A percentile compares a stretch with the other conserved stretches of the same genome.
Conservation (phyloP, 2,888 invertebrate species). For the Drosophila monieri region DNA sequence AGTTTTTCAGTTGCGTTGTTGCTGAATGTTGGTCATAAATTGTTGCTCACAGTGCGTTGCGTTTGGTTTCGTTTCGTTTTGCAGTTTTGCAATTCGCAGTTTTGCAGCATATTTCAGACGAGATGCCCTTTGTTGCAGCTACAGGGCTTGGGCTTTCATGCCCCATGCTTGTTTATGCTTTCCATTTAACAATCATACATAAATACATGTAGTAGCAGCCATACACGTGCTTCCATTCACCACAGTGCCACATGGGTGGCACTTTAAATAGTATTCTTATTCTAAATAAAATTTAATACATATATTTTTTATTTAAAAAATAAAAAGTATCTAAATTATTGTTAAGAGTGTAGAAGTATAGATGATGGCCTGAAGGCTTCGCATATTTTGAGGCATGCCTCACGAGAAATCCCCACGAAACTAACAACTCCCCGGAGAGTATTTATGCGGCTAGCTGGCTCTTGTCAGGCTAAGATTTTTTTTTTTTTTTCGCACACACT, state of each 20-base stretch:
- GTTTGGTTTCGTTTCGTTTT: constrained; percentile 38
- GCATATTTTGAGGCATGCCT: constrained; percentile 61
- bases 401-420: constrained; percentile 51
- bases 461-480: constrained; percentile 28
- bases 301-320: not conserved
- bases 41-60: constrained; percentile 74
- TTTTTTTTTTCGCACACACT: not conserved
- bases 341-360: constrained; percentile 8
- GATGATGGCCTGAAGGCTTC: constrained; percentile 47
- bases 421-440: constrained; percentile 76
- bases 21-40: constrained; percentile 79
- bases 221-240: constrained; percentile 51
- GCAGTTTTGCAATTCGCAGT: constrained; percentile 32
- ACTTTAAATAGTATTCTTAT: not conserved
- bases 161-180: constrained; percentile 64
- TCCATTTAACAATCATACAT: constrained; percentile 72
- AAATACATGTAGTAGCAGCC: constrained; percentile 66
- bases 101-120: constrained; percentile 69
- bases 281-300: not conserved
- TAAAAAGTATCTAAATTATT: not conserved
- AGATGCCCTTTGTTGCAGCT: constrained; percentile 64
- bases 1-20: constrained; percentile 27
- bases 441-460: constrained; percentile 71
- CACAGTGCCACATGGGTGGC: constrained; percentile 72
- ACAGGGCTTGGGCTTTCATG: constrained; percentile 33